Conservation (phyloP, 2,113 vertebrate genomes). For the Eleginops maclovinus region DNA sequence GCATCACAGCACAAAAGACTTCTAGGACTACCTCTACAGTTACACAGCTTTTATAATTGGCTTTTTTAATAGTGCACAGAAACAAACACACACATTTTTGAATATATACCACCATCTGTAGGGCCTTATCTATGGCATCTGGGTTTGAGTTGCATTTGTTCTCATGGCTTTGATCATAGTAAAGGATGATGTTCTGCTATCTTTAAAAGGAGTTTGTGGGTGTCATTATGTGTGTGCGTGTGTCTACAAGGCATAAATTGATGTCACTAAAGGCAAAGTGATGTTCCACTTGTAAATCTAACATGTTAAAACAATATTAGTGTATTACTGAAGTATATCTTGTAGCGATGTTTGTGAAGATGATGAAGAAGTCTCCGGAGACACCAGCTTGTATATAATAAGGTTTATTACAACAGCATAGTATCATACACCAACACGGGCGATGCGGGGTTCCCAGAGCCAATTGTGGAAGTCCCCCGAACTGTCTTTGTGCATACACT, state of each 20-base stretch:
- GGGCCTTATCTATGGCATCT: neutral
- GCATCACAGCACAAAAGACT: slow-evolving; percentile 11
- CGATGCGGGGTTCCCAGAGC: too few relatives aligned
- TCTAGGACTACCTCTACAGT: neutral
- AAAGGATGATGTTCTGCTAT: slow-evolving; percentile 19
- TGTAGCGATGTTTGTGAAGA: too few relatives aligned
- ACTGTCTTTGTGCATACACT: too few relatives aligned
- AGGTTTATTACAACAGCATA: too few relatives aligned
- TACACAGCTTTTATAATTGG: slow-evolving; percentile 8
- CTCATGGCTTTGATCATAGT: slow-evolving; percentile 17
- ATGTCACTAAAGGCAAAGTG: neutral
- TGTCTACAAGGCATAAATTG: neutral
- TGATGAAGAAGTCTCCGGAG: too few relatives aligned
- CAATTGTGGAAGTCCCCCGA: too few relatives aligned
- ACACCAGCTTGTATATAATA: too few relatives aligned
- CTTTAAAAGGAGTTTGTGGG: slow-evolving; percentile 11
- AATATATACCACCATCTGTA: neutral
- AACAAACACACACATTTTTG: neutral
- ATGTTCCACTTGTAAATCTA: slow-evolving; percentile 18
- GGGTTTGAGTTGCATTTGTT: neutral
- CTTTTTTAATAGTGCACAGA: neutral
- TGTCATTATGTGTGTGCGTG: neutral
- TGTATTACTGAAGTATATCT: too few relatives aligned
- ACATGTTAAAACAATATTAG: slow-evolving; percentile 4
- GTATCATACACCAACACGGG: too few relatives aligned